Percentiles rank a stretch among this genome's conserved stretches.
Evolutionary conservation across 2,797 vertebrate species (phyloP).

Genomic region (Avahi laniger): DNA sequence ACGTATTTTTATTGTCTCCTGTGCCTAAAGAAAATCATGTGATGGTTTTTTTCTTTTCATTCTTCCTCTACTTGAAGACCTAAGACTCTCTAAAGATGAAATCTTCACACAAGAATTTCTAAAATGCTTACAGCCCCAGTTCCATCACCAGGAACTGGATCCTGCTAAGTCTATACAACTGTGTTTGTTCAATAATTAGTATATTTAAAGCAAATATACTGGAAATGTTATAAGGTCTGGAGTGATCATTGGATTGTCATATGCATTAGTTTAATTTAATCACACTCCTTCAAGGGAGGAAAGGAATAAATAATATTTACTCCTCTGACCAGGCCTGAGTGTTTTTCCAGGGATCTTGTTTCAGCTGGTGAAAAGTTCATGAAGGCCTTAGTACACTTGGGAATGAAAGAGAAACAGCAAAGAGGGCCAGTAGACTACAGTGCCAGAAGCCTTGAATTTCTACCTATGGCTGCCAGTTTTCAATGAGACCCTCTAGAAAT

Average conservation of each 20-base stretch:
- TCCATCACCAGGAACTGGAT: neutral
- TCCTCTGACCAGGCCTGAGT: neutral
- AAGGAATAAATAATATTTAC: neutral
- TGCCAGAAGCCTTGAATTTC: neutral
- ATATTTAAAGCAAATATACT: neutral
- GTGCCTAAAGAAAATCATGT: neutral
- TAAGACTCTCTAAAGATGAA: neutral
- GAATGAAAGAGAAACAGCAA: neutral
- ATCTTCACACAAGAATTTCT: neutral
- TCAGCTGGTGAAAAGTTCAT: neutral
- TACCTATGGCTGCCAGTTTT: neutral
- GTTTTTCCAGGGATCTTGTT: neutral
- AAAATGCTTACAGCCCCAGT: rapidly evolving
- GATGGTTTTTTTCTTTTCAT: neutral
- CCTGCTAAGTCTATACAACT: neutral
- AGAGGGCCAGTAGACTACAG: rapidly evolving
- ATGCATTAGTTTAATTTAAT: neutral
- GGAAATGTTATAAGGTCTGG: no score
- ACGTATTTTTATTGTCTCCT: neutral
- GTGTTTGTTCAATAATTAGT: neutral
- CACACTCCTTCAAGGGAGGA: neutral
- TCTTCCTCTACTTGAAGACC: neutral
- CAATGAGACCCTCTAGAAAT: neutral
- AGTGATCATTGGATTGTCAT: neutral
- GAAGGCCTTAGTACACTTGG: neutral